Base-by-base conservation (phyloP, 2,888 invertebrate species). In the Heterodera filipjevi region DNA sequence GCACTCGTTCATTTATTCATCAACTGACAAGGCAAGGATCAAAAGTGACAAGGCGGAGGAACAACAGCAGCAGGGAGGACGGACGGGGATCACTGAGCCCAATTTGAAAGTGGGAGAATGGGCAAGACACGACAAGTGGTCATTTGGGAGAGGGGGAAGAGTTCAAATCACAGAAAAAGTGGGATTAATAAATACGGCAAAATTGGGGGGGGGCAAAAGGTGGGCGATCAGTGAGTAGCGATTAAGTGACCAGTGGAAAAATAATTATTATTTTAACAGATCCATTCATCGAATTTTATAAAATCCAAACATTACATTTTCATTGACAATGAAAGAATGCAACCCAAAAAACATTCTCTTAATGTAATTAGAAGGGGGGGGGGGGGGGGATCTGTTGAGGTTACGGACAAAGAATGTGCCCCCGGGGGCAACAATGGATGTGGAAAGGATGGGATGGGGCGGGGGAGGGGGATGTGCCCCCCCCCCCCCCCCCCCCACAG, bases 361-460 rank as follows among this genome's bases (percentile, higher is more conserved):
- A 59, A 27, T 59, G 59, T 27, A 59, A 59, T 59, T 59, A 59
- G 59, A 1, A 27, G 59, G 59, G 27, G n/a, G 19, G 59, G 59
- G 27, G n/a, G 19, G 19, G 19, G 10, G 16, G n/a, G n/a, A 59
- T 59, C n/a, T 27, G 59, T 59, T 59, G 59, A 27, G 59, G 59
- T 59, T 59, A 19, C 8, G 59, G 27, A n/a, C 49, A 12, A 19
- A 53, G 19, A 59, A 59, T 59, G 59, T 27, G n/a, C 59, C n/a
- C 59, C 59, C 59, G 59, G n/a, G 59, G 59, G 59, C 27, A 59
- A 59, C 59, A 59, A 59, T 59, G 59, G 59, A 59, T 59, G 59
- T 59, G 59, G 59, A 59, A 59, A 12, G 59, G 59, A 27, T 59
- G 59, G 59, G 59, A 3, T 49, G 49, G 49, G 49, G 16, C 10